phyloP scores from a whole-genome alignment of 1,140 invertebrate genomes.

The Littorina saxatilis region DNA sequence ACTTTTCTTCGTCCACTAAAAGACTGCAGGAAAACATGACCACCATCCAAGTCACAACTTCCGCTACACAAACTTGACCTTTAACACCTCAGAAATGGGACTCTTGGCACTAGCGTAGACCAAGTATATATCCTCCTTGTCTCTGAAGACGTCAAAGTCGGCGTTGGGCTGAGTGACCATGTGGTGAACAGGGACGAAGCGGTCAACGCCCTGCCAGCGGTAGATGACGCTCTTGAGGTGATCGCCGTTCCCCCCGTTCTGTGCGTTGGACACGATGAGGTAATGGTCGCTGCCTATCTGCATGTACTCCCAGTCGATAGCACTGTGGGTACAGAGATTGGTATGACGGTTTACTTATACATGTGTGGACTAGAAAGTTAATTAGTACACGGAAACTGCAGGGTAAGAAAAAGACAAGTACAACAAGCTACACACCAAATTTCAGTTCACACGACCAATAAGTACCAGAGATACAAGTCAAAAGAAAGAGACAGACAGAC shows the following conservation, averaged over 20 bases:
- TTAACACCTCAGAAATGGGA: conserved; percentile 64
- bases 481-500: no score
- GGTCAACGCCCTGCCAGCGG: conserved; percentile 72
- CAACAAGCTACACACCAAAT: no score
- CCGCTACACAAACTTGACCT: conserved; percentile 58
- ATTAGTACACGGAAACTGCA: no score
- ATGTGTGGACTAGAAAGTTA: no score
- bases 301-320: conserved; percentile 73
- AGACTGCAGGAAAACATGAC: no score
- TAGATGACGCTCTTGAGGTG: conserved; percentile 63
- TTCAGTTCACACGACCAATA: no score
- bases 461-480: no score
- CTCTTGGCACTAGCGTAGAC: conserved; percentile 69
- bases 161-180: conserved; percentile 66
- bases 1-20: no score
- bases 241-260: conserved; percentile 60
- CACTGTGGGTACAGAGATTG: conserved; percentile 60
- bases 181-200: conserved; percentile 70
- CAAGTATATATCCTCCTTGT: conserved; percentile 61
- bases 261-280: conserved; percentile 72
- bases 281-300: conserved; percentile 68
- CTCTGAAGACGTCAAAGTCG: conserved; percentile 70
- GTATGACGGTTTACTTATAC: no score
- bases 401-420: no score
- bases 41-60: no score